A percentile compares a stretch with the other conserved stretches of the same genome.
Evolutionary conservation across 2,888 invertebrate genomes (phyloP).

Genomic region (Aphidius colemani): DNA sequence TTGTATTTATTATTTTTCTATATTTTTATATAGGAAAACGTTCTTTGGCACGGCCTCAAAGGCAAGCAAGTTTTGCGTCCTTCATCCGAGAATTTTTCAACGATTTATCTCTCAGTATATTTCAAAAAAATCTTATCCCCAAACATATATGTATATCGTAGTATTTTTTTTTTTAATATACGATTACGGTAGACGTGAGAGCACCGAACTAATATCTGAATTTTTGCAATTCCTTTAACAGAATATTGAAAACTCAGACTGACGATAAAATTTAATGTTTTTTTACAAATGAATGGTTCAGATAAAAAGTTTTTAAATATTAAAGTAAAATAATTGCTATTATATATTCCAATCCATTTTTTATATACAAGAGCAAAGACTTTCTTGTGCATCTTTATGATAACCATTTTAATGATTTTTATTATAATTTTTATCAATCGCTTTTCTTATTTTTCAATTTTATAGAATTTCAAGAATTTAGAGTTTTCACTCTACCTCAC

Average conservation of each 20-base stretch:
- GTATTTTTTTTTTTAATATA: slow-evolving; percentile 35
- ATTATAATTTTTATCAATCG: no score
- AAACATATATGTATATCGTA: background rate
- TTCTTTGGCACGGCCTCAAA: slow-evolving; percentile 42
- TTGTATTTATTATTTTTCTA: slow-evolving; percentile 29
- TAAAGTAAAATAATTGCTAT: slow-evolving; percentile 1
- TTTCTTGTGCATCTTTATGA: no score
- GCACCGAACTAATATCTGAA: slow-evolving; percentile 53
- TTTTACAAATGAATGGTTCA: background rate
- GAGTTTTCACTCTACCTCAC: no score
- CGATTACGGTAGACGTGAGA: slow-evolving; percentile 48
- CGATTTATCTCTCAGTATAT: slow-evolving; percentile 15
- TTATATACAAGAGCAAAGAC: no score
- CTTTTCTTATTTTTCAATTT: no score
- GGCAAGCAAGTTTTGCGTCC: slow-evolving; percentile 28
- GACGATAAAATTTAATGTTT: background rate
- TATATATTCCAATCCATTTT: no score
- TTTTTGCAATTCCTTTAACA: slow-evolving; percentile 52
- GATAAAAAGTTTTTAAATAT: background rate
- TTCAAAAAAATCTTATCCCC: slow-evolving; percentile 10
- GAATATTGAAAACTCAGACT: slow-evolving; percentile 44
- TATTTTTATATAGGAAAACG: slow-evolving; percentile 40
- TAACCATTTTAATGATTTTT: no score
- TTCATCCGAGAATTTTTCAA: slow-evolving; percentile 25
- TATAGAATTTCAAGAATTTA: no score